Percentiles rank a stretch among this genome's conserved stretches.
These are phyloP conservation scores for Scaptodrosophila latifasciaeformis DNA, from an alignment of 2,888 invertebrate species.

Conservation along the genomic window DNA sequence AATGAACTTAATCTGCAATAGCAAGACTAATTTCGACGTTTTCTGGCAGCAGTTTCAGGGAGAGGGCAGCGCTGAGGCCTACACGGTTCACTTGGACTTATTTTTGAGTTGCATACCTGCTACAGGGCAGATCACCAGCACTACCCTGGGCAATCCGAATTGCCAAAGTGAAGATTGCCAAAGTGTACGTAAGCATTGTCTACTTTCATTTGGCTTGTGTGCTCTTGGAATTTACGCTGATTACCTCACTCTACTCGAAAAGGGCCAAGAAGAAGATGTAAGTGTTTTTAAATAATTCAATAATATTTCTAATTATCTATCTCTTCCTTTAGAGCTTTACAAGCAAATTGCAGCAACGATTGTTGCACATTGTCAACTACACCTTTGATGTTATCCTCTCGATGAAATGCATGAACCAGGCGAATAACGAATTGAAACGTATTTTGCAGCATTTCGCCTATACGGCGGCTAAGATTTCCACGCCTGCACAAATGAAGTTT, in stretches of 20 bases:
- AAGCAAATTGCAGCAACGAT: slow-evolving; percentile 15
- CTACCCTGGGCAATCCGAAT: slow-evolving; percentile 34
- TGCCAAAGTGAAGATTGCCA: slow-evolving; percentile 51
- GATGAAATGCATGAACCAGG: slow-evolving; percentile 52
- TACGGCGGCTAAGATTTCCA: slow-evolving; percentile 28
- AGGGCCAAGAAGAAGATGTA: too few relatives aligned
- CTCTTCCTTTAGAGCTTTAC: background rate
- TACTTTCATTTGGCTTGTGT: slow-evolving; percentile 44
- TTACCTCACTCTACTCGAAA: slow-evolving; percentile 10
- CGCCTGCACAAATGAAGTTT: slow-evolving; percentile 35
- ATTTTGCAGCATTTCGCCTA: slow-evolving; percentile 30
- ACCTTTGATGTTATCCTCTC: slow-evolving; percentile 52
- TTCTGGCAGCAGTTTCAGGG: slow-evolving; percentile 52
- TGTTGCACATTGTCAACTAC: slow-evolving; percentile 42
- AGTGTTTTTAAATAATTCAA: too few relatives aligned
- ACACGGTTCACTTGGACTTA: slow-evolving; percentile 47
- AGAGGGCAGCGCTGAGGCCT: slow-evolving; percentile 31
- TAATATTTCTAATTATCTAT: background rate
- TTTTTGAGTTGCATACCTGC: slow-evolving; percentile 46
- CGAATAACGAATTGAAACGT: slow-evolving; percentile 30
- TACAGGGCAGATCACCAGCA: slow-evolving; percentile 46
- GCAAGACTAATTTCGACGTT: slow-evolving; percentile 29
- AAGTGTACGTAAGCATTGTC: slow-evolving; percentile 63
- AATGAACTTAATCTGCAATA: slow-evolving; percentile 5
- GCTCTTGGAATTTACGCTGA: slow-evolving; percentile 43